Base-by-base conservation (phyloP, 2,888 invertebrate genomes). In the Melieria picta region DNA sequence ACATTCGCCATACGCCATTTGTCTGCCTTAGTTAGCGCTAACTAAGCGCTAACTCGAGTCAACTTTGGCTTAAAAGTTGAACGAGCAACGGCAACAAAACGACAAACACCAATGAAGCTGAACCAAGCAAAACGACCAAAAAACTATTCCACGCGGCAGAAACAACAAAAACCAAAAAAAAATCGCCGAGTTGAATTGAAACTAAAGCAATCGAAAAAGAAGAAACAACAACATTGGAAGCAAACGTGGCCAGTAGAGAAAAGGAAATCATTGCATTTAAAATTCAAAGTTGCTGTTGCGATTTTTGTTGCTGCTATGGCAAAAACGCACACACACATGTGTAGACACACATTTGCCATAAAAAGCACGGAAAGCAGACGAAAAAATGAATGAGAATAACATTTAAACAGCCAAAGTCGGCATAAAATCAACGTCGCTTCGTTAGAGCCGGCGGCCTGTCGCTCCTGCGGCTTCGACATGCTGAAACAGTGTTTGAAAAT, bases 231-330 rank as follows among this genome's bases (percentile, higher is more conserved):
- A 42, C 11, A n/a, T 62, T 63, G 56, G 66, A 66, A 65, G 11
- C 71, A 67, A 62, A 73, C 79, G 73, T 79, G 76, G 76, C 6
- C 13, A 43, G 10, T 52, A 77, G 79, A 77, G 79, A 77, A 80
- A 82, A 83, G 82, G 81, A 82, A 83, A 81, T 80, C 82, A 82
- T 82, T 84, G 83, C 83, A 84, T 83, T 84, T 83, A 79, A 84
- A 83, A 84, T 83, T 82, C 83, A 84, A 82, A 82, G 66, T 66
- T 58, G 66, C 50, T 58, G 16, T 16, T 50, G 60, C 42, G 13
- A 48, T 7, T 57, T 6, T 47, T 6, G 43, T 43, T 46, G 45
- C 55, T 62, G 57, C n/a, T 13, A 43, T 4, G 46, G 30, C n/a
- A 72, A 67, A 9, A 30, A 10, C 16, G 52, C 45, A n/a, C n/a